Evolutionary conservation across 2,113 vertebrate genomes (phyloP).

Genomic region (Mellivora capensis): DNA sequence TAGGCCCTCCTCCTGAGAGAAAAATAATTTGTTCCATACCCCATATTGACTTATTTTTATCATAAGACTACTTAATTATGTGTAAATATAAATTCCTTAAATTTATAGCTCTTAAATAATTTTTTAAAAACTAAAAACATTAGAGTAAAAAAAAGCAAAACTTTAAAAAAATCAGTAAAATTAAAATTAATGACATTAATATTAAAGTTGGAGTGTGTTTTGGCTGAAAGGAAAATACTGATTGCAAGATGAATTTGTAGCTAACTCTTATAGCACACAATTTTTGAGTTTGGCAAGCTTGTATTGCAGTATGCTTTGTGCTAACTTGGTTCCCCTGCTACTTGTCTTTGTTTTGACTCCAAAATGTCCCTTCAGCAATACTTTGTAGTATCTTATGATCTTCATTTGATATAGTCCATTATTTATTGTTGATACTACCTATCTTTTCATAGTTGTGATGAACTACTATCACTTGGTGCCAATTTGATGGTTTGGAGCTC

Average conservation of each 20-base stretch:
- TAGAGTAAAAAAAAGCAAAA: neutral
- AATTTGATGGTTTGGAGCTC: neutral
- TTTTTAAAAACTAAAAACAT: neutral
- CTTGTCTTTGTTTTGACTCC: neutral
- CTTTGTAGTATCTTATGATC: neutral
- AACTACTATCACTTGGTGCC: neutral
- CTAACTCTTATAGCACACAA: neutral
- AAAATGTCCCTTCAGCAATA: neutral
- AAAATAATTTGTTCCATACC: neutral
- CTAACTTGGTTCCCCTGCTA: neutral
- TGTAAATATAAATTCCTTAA: neutral
- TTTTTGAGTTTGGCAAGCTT: neutral
- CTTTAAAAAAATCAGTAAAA: neutral
- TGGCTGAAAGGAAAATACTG: neutral
- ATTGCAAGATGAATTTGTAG: neutral
- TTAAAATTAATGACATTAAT: neutral
- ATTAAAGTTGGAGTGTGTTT: neutral
- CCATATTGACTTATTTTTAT: constrained; percentile 1
- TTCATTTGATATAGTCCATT: neutral
- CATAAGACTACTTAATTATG: neutral
- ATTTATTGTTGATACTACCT: neutral
- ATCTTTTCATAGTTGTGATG: neutral
- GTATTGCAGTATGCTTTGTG: neutral
- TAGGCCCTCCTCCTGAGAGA: constrained; percentile 13
- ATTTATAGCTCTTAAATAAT: neutral